Percentiles rank a stretch among this genome's conserved stretches.
phyloP scores from a whole-genome alignment of 1,140 invertebrate species.

The Sycobia sp. region DNA sequence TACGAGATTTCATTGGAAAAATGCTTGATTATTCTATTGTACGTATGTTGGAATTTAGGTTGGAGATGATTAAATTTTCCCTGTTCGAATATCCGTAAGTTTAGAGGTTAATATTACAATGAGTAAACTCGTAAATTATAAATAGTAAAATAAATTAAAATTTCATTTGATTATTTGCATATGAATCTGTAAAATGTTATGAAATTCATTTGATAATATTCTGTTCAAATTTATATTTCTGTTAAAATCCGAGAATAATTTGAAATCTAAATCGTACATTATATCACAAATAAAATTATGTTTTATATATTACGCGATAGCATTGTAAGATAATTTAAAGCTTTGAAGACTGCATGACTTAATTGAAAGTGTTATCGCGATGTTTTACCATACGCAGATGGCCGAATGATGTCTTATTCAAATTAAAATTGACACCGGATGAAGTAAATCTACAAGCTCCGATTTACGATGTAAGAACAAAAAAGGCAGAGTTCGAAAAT shows the following conservation, averaged over 20 bases:
- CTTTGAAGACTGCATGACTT: no score
- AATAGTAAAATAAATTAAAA: no score
- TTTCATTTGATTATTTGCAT: constrained; percentile 25
- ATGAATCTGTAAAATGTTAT: no score
- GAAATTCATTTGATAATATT: no score
- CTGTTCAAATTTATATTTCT: background rate
- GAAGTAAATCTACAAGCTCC: constrained; percentile 48
- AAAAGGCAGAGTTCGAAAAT: constrained; percentile 41
- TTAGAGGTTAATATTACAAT: no score
- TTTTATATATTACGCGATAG: no score
- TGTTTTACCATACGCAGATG: no score
- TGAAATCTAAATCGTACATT: no score
- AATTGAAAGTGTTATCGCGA: no score
- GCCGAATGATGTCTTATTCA: constrained; percentile 65
- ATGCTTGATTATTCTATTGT: constrained; percentile 61
- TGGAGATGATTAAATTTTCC: constrained; percentile 44
- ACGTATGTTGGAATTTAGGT: constrained; percentile 54
- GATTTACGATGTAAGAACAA: constrained; percentile 41
- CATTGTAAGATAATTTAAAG: no score
- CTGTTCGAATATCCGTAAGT: constrained; percentile 46
- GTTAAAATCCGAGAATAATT: no score
- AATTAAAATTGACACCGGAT: constrained; percentile 65
- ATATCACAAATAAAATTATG: background rate
- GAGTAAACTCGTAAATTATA: no score
- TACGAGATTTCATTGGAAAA: constrained; percentile 64